Conservation (phyloP, 1,140 invertebrate species). For the Caenorhabditis inopinata region DNA sequence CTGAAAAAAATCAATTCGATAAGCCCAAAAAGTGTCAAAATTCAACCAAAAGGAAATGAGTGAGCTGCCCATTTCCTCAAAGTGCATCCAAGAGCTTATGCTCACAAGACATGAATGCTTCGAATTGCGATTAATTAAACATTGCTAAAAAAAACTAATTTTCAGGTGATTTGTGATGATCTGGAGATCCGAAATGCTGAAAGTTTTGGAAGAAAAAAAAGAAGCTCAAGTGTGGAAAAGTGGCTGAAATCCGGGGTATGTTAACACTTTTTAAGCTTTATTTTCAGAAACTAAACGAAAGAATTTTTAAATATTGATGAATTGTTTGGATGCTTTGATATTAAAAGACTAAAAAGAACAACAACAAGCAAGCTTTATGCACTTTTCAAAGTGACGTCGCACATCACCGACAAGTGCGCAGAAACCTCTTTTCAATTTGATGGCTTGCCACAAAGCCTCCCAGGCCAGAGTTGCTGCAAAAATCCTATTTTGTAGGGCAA, state of each 20-base stretch:
- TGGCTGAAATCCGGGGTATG: neutral
- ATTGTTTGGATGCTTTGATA: too few species aligned
- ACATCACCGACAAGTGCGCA: too few species aligned
- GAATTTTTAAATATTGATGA: too few species aligned
- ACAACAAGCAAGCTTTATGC: too few species aligned
- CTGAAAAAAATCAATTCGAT: neutral
- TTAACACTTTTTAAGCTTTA: neutral
- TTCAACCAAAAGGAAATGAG: too few species aligned
- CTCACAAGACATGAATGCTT: neutral
- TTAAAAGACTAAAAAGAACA: too few species aligned
- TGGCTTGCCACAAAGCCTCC: too few species aligned
- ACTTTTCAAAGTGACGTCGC: too few species aligned
- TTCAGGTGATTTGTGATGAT: slow-evolving; percentile 38
- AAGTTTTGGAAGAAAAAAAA: slow-evolving; percentile 34
- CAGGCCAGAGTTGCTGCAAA: too few species aligned
- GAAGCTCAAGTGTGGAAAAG: slow-evolving; percentile 22
- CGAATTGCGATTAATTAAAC: neutral
- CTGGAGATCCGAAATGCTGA: slow-evolving; percentile 16
- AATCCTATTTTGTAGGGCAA: neutral
- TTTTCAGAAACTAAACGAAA: too few species aligned
- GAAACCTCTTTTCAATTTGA: neutral
- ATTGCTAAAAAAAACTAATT: neutral
- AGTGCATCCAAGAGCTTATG: neutral
- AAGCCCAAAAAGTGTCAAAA: neutral
- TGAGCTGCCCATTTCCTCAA: neutral